A percentile compares a stretch with the other conserved stretches of the same genome.
Conservation (phyloP, 2,113 vertebrate genomes). For the Colistium nudipinnis region DNA sequence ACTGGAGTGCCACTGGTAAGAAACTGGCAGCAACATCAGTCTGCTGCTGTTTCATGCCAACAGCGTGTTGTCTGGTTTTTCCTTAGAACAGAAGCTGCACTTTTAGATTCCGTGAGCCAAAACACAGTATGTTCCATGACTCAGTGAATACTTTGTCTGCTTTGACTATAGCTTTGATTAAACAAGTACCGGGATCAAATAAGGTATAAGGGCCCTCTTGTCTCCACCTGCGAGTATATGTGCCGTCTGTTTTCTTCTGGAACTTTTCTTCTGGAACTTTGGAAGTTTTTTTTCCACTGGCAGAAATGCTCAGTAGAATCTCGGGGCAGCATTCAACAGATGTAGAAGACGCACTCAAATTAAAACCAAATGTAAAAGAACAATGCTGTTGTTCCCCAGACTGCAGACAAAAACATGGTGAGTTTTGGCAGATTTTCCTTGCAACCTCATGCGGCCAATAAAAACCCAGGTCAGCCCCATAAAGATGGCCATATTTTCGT, state of each 20-base stretch:
- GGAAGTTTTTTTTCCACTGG: too few species aligned
- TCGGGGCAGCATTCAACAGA: neutral
- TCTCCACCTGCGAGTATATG: neutral
- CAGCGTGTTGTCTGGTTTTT: slow-evolving; percentile 43
- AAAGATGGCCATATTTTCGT: slow-evolving; percentile 13
- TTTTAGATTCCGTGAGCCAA: slow-evolving; percentile 24
- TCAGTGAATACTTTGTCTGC: slow-evolving; percentile 32
- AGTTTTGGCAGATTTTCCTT: slow-evolving; percentile 11
- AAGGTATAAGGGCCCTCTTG: neutral
- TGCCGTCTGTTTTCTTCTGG: neutral
- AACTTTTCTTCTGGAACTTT: too few species aligned
- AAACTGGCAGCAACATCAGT: slow-evolving; percentile 49
- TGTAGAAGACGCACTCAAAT: neutral
- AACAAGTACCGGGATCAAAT: neutral
- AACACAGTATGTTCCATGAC: slow-evolving; percentile 49
- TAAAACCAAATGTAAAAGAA: neutral
- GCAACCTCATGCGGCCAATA: neutral
- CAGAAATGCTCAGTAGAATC: too few species aligned
- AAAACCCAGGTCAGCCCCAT: slow-evolving; percentile 8
- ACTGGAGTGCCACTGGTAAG: slow-evolving; percentile 39
- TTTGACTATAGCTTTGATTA: slow-evolving; percentile 4
- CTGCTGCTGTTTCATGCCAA: slow-evolving; percentile 52
- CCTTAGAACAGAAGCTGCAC: slow-evolving; percentile 19
- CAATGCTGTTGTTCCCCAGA: neutral
- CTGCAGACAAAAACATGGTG: neutral